phyloP scores from a whole-genome alignment of 2,797 vertebrate species.

The Halcyon chelicuti region DNA sequence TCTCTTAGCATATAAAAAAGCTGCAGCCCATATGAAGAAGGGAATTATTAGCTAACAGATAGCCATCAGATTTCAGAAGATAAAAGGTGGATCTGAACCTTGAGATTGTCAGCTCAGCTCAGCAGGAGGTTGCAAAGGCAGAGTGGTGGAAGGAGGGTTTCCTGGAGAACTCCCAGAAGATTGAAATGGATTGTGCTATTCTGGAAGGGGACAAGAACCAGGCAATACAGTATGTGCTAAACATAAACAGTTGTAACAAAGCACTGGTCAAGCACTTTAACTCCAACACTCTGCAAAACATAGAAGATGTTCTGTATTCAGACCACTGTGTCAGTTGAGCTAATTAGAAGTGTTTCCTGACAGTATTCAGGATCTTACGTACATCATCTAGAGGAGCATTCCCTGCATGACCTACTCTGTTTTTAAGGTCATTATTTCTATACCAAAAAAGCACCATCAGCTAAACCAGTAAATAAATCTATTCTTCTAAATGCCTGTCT shows the following conservation, averaged over 20 bases:
- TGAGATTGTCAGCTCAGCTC: conserved; percentile 33
- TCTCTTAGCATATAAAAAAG: conserved; percentile 54
- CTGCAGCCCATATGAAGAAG: conserved; percentile 23
- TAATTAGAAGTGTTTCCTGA: neutral
- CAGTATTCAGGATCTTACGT: neutral
- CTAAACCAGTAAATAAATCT: conserved; percentile 4
- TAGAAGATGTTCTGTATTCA: neutral
- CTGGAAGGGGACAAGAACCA: conserved; percentile 32
- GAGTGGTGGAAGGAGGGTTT: conserved; percentile 40
- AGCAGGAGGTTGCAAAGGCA: conserved; percentile 31
- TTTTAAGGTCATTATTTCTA: neutral
- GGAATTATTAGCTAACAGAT: conserved; percentile 39
- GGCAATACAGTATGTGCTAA: conserved; percentile 28
- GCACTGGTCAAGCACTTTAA: neutral
- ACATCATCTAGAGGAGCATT: neutral
- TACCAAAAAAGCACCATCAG: neutral
- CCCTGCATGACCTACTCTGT: neutral
- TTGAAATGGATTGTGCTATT: neutral
- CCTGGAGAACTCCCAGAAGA: conserved; percentile 35
- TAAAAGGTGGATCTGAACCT: conserved; percentile 37
- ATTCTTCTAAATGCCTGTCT: neutral
- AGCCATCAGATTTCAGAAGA: conserved; percentile 51
- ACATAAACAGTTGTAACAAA: neutral
- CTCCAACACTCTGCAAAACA: neutral
- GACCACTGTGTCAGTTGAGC: neutral